Evolutionary conservation across 2,797 vertebrate genomes (phyloP), one percentile per base, ranked within the genome.

Genomic region (Channa striata): DNA sequence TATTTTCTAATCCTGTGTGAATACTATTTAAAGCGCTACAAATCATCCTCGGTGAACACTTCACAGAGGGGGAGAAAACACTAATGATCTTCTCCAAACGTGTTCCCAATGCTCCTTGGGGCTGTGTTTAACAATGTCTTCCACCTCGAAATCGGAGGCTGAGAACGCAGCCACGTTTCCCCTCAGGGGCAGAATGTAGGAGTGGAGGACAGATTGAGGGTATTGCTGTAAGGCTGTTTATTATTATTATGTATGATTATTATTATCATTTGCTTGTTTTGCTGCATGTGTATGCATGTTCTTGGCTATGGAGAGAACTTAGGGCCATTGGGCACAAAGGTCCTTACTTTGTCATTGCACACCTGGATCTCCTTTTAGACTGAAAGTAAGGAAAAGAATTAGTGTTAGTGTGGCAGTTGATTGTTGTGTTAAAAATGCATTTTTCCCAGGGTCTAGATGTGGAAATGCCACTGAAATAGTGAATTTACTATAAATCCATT

Each of bases 61-160:
- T 73, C 17, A 57, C 23, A 52, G 23, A 62, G 25, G 17, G 19
- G 8, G 23, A 59, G 43, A 56, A 53, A 60, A 44, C 33, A 44
- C 25, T 78, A 60, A 74, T 59, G 53, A 73, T 66, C 23, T 34
- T 82, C 58, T 74, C 37, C 25, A 51, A 86, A 34, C 20, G 1
- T 52, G 16, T 42, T 67, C 33, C 47, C 44, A 39, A 30, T 44
- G 23, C 8, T 80, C 74, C 72, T 74, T 19, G 5, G 65, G 83
- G 68, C 53, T 59, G 42, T 68, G 67, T 73, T 82, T 87, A 83
- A 85, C 76, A 78, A 79, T 75, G 79, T 60, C 74, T 69, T 85
- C 72, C 46, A 59, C 77, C 77, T 77, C 60, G 30, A 52, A 52
- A 81, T 57, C 71, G 48, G 40, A 78, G 73, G 81, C 48, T 43